A percentile compares a stretch with the other conserved stretches of the same genome.
Conservation (phyloP, 2,113 vertebrate species). For the Mobula hypostoma region DNA sequence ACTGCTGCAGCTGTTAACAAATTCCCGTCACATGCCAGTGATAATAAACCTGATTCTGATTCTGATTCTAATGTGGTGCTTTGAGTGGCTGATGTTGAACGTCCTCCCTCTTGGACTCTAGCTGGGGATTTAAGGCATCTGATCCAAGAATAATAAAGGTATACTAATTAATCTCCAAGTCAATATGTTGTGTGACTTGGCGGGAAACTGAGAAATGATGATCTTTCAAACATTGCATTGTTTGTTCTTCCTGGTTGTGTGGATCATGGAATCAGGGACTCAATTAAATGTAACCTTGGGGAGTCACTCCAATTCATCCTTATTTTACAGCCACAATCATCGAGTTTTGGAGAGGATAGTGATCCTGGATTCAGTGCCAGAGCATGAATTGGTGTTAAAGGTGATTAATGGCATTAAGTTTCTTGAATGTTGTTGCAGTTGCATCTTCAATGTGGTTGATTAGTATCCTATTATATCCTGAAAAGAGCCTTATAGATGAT, state of each 20-base stretch:
- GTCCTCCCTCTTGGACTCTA: background rate
- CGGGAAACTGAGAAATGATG: too few species aligned
- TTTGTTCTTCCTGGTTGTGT: background rate
- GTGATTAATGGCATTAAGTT: background rate
- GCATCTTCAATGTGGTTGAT: background rate
- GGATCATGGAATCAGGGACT: background rate
- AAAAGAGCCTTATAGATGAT: background rate
- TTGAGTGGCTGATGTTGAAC: background rate
- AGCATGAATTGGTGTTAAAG: background rate
- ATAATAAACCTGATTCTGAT: too few species aligned
- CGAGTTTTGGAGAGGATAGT: background rate
- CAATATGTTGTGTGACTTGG: too few species aligned
- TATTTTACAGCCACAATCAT: background rate
- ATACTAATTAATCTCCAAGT: background rate
- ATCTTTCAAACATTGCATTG: too few species aligned
- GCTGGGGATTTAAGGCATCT: background rate
- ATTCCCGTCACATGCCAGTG: too few species aligned
- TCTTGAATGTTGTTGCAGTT: background rate
- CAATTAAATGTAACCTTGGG: background rate
- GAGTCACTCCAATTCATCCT: background rate
- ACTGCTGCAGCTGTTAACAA: too few species aligned
- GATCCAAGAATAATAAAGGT: background rate
- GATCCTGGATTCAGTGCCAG: background rate
- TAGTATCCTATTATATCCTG: background rate
- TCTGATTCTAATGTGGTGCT: background rate